phyloP scores from a whole-genome alignment of 2,113 vertebrate species.

The Apteryx mantelli region DNA sequence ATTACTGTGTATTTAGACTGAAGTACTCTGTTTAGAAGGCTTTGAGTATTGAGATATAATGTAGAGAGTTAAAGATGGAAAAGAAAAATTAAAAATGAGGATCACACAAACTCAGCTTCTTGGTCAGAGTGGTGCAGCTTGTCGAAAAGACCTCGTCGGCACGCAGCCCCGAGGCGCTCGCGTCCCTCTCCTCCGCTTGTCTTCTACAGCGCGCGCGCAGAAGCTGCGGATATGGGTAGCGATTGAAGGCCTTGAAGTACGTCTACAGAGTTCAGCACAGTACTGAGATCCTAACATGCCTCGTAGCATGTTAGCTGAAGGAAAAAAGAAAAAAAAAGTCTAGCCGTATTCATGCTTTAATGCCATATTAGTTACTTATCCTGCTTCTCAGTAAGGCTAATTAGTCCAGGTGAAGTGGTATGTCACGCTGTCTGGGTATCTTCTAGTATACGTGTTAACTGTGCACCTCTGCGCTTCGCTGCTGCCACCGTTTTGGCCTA shows the following conservation, averaged over 20 bases:
- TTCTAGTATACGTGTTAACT: not conserved
- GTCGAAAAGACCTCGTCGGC: not conserved
- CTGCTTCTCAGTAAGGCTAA: not conserved
- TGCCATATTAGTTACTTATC: not conserved
- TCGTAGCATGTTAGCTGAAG: rapidly evolving
- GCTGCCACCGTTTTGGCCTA: not conserved
- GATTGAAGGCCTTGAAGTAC: not conserved
- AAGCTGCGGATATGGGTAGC: not conserved
- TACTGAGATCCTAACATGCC: not conserved
- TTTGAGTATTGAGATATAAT: not conserved
- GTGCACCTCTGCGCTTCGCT: not conserved
- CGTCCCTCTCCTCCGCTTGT: not conserved
- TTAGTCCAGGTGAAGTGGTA: not conserved
- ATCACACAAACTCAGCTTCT: not conserved
- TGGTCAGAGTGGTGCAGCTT: not conserved
- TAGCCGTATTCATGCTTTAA: not conserved
- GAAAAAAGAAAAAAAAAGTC: no score
- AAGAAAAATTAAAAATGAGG: not conserved
- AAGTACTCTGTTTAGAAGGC: not conserved
- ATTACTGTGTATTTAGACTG: not conserved
- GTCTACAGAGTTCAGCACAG: no score
- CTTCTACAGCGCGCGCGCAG: not conserved
- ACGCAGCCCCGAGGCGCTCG: not conserved
- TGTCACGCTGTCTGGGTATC: not conserved
- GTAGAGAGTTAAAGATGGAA: not conserved